Percentiles rank a stretch among this genome's conserved stretches.
phyloP scores from a whole-genome alignment of 2,888 invertebrate genomes.

The Anthophora plumipes region DNA sequence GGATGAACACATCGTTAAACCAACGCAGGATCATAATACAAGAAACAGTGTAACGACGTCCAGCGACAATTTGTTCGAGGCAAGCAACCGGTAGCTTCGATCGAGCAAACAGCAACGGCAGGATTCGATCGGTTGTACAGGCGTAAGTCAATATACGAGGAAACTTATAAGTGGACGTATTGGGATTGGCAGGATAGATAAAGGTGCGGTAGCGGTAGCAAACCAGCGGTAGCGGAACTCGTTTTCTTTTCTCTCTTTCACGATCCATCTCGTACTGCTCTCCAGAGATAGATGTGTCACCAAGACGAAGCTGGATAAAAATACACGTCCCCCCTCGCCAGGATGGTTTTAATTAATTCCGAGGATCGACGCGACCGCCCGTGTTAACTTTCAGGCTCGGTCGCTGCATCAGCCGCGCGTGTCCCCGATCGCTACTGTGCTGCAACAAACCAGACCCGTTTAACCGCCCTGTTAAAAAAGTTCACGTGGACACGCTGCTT shows the following conservation, averaged over 20 bases:
- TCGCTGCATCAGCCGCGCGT: slow-evolving; percentile 64
- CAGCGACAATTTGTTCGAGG: slow-evolving; percentile 8
- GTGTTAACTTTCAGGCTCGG: slow-evolving; percentile 64
- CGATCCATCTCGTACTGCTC: no score
- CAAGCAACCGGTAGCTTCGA: not conserved
- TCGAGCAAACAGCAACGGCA: not conserved
- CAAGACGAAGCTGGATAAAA: slow-evolving; percentile 77
- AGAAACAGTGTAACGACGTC: not conserved
- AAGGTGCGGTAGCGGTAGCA: slow-evolving; percentile 54
- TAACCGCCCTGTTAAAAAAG: slow-evolving; percentile 44
- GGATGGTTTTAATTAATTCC: slow-evolving; percentile 73
- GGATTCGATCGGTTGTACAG: no score
- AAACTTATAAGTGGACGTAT: slow-evolving; percentile 57
- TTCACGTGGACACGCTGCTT: not conserved
- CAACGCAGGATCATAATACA: not conserved
- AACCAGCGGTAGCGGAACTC: slow-evolving; percentile 51
- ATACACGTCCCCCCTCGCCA: slow-evolving; percentile 77
- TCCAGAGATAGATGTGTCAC: slow-evolving; percentile 76
- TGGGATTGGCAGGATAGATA: slow-evolving; percentile 60
- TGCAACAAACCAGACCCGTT: slow-evolving; percentile 60
- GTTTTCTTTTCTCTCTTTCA: slow-evolving; percentile 26
- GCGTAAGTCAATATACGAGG: slow-evolving; percentile 12
- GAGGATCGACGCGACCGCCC: slow-evolving; percentile 71
- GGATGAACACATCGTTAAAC: not conserved
- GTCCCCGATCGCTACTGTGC: slow-evolving; percentile 73